These are phyloP conservation scores for Oreochromis grahami DNA, from an alignment of 2,797 vertebrate genomes.

Conservation along the genomic window DNA sequence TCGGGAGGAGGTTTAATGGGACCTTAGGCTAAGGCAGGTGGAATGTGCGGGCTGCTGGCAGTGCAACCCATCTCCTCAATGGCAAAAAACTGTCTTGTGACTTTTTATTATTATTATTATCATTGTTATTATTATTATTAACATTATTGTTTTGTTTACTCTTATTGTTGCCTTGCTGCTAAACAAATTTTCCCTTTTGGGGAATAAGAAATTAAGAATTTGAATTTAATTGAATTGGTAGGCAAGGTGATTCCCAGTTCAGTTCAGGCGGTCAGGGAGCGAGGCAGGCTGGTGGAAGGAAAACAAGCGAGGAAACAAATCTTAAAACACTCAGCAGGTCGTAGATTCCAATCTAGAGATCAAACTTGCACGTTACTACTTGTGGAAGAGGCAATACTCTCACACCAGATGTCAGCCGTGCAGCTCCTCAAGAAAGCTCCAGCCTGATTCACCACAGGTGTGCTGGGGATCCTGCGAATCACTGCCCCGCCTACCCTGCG, in stretches of 20 bases:
- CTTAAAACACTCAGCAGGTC: not conserved
- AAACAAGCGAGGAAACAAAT: not conserved
- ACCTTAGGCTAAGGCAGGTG: not conserved
- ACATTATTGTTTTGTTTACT: not conserved
- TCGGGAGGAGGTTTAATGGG: not conserved
- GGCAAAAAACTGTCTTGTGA: not conserved
- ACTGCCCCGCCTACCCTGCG: fast-evolving
- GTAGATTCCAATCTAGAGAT: not conserved
- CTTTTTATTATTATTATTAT: not conserved
- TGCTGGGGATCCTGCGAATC: not conserved
- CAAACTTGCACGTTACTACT: not conserved
- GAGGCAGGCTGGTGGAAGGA: not conserved
- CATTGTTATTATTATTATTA: not conserved
- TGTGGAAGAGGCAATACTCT: not conserved
- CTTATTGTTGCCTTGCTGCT: not conserved
- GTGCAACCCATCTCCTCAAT: not conserved
- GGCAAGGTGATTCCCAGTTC: not conserved
- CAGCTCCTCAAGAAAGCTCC: not conserved
- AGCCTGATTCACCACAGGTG: not conserved
- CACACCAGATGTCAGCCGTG: not conserved
- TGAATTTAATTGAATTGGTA: not conserved
- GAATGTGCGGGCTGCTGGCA: not conserved
- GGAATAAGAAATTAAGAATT: not conserved
- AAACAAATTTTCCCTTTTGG: not conserved
- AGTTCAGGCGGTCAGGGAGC: fast-evolving